These are phyloP conservation scores for Ictalurus punctatus DNA, from an alignment of 2,113 vertebrate species.

Conservation along the genomic window DNA sequence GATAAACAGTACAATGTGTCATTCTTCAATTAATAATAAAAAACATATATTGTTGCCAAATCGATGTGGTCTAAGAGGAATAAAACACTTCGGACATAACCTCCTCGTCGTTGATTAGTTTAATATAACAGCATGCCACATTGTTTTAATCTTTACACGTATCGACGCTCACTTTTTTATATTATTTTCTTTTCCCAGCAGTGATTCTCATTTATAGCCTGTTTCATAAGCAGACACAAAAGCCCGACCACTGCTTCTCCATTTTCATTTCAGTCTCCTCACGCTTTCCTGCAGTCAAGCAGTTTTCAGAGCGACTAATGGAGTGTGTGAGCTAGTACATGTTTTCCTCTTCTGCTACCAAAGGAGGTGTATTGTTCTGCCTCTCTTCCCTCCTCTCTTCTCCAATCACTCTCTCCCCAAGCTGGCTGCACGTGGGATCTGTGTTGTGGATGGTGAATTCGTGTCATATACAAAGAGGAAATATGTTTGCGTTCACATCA, in stretches of 20 bases:
- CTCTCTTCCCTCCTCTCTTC: background rate
- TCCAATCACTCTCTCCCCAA: slow-evolving; percentile 2
- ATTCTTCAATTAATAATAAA: background rate
- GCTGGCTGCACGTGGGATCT: background rate
- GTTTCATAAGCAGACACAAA: background rate
- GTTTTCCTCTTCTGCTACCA: background rate
- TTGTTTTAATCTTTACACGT: background rate
- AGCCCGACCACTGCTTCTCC: background rate
- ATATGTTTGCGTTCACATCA: background rate
- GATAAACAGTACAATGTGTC: background rate
- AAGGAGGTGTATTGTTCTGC: background rate
- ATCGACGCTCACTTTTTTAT: background rate
- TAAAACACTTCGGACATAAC: background rate
- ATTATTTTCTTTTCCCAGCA: background rate
- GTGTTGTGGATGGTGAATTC: background rate
- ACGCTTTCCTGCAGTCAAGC: background rate
- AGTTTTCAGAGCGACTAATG: background rate
- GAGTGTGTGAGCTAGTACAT: background rate
- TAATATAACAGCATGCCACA: background rate
- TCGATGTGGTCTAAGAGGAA: background rate
- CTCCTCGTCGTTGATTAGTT: background rate
- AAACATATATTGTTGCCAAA: background rate
- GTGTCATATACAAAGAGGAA: background rate
- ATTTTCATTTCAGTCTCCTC: slow-evolving; percentile 4
- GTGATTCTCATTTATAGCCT: background rate